Evolutionary conservation across 2,113 vertebrate genomes (phyloP).

Genomic region (Epinephelus fuscoguttatus): DNA sequence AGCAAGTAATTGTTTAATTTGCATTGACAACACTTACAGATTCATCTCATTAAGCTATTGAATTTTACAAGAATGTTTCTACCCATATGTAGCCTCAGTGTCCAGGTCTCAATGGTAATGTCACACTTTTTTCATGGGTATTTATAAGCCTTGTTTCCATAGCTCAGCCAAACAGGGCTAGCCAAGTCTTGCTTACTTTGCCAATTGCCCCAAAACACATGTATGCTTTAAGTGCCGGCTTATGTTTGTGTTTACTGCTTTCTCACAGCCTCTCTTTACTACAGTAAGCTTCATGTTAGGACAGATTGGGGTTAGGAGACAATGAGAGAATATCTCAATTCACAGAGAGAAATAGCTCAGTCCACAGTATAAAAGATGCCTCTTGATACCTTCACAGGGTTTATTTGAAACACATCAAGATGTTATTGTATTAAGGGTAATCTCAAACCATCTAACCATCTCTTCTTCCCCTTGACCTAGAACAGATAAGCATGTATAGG

Average conservation of each 20-base stretch:
- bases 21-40: conserved; percentile 9
- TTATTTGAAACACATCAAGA: conserved; percentile 10
- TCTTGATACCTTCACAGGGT: background rate
- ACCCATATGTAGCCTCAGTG: conserved; percentile 31
- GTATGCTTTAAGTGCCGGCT: conserved; percentile 57
- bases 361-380: background rate
- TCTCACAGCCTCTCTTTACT: conserved; percentile 11
- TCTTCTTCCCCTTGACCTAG: background rate
- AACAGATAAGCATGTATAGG: conserved; percentile 10
- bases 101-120: conserved; percentile 25
- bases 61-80: conserved; percentile 46
- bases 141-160: conserved; percentile 36
- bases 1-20: conserved; percentile 31
- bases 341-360: background rate
- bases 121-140: conserved; percentile 20
- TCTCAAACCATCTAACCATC: background rate
- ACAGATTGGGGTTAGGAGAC: background rate
- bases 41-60: conserved; percentile 54
- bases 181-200: conserved; percentile 20
- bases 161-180: conserved; percentile 13
- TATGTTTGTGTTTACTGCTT: conserved; percentile 43
- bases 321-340: background rate
- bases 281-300: conserved; percentile 22
- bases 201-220: conserved; percentile 41
- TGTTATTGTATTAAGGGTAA: conserved; percentile 11